Conservation (phyloP, 2,888 invertebrate species). For the Lamellibrachia columna region DNA sequence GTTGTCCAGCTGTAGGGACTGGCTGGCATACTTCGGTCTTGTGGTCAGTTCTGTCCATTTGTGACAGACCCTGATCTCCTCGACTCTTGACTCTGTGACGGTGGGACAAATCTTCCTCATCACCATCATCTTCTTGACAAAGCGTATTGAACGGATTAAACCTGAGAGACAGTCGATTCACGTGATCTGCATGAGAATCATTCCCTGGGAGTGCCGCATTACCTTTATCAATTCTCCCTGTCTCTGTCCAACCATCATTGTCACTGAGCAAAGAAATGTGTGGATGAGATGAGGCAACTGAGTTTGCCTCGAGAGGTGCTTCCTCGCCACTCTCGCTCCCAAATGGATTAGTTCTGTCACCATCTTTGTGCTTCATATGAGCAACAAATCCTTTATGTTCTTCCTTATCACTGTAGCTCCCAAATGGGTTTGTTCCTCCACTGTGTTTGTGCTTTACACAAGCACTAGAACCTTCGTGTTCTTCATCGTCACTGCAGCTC, state of each 20-base stretch:
- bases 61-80: background rate
- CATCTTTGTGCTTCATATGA: too few relatives aligned
- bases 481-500: background rate
- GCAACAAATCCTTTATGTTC: too few relatives aligned
- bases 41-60: background rate
- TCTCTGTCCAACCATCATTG: background rate
- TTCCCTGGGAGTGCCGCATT: background rate
- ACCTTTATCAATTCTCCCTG: background rate
- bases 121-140: background rate
- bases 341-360: too few relatives aligned
- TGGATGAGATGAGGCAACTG: too few relatives aligned
- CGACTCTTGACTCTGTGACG: background rate
- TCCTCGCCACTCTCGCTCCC: too few relatives aligned
- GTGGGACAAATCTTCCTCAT: background rate
- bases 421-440: background rate
- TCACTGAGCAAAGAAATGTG: background rate
- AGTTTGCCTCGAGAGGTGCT: too few relatives aligned
- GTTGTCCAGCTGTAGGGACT: background rate
- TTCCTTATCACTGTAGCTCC: too few relatives aligned
- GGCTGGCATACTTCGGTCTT: background rate
- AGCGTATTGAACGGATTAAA: slow-evolving; percentile 6
- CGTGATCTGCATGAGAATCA: background rate
- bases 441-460: background rate
- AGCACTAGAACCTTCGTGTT: background rate
- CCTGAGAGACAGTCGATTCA: background rate